Base-by-base conservation (phyloP, 2,113 vertebrate species). In the Neotoma lepida region DNA sequence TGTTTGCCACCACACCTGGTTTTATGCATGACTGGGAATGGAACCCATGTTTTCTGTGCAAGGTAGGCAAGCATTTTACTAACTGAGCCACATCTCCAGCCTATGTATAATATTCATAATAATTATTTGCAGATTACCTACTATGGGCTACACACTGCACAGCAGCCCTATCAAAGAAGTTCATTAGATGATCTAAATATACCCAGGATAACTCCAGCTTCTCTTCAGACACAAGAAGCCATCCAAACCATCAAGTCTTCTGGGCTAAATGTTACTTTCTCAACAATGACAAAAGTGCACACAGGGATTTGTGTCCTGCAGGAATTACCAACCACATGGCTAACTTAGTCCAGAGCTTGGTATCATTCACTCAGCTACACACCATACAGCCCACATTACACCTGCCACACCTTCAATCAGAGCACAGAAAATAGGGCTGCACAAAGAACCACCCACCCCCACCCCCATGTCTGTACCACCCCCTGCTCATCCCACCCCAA, bases 401-500 rank as follows among this genome's bases (percentile, higher is more conserved):
- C 39, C 71, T 44, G 49, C 92, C 88, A 93, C 17, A 73, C 82
- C 70, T 64, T 93, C 33, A 49, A 49, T 63, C 41, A 28, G 2
- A 35, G 89, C 56, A 77, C 10, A 88, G 86, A 46, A 85, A 89
- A 88, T 46, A 81, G 68, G 58, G 9, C n/a, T 9, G 4, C 0
- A 4, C 33, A 80, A 94, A 95, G 96, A 96, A 80, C 51, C 22
- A 3, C 12, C 15, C 46, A 33, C 35, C 5, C 51, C 41, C 68
- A 24, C 56, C 64, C 35, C 68, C 33, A 61, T n/a, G 35, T 41
- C 86, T 88, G 22, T 78, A 78, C 46, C 64, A 92, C 89, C 56
- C 92, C 8, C 22, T 54, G 58, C 91, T 96, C 88, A 86, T 96
- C 97, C 95, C 8, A 12, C 5, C 84, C 94, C 96, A 94, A 85